Conservation (phyloP, 2,113 vertebrate species). For the Oophaga pumilio region DNA sequence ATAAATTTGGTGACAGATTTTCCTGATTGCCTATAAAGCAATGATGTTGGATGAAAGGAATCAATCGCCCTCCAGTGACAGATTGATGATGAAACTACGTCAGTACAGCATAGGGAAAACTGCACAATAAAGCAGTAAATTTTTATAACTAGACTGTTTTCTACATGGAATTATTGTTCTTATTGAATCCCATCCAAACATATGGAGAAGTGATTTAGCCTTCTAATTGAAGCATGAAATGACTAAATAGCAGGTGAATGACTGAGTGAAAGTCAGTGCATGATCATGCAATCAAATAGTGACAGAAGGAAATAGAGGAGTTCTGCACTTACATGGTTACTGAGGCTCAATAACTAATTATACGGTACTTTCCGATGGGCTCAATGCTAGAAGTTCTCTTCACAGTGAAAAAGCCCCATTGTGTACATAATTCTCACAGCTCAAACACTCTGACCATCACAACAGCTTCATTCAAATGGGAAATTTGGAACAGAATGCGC, state of each 20-base stretch:
- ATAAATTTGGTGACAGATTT: no score
- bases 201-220: neutral
- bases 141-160: neutral
- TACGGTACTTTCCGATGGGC: neutral
- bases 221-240: neutral
- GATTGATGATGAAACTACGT: no score
- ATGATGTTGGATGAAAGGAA: no score
- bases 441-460: conserved; percentile 76
- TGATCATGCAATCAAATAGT: neutral
- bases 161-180: neutral
- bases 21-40: no score
- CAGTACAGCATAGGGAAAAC: neutral
- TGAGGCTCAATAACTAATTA: neutral
- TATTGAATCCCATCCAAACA: neutral
- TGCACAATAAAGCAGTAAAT: neutral
- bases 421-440: conserved; percentile 77
- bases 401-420: conserved; percentile 77
- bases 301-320: neutral
- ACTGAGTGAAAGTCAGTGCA: neutral
- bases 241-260: neutral
- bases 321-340: neutral
- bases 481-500: conserved; percentile 72
- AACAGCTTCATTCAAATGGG: conserved; percentile 66
- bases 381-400: conserved; percentile 71
- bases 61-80: no score